phyloP scores from a whole-genome alignment of 2,888 invertebrate genomes.

The Eulithis testata region DNA sequence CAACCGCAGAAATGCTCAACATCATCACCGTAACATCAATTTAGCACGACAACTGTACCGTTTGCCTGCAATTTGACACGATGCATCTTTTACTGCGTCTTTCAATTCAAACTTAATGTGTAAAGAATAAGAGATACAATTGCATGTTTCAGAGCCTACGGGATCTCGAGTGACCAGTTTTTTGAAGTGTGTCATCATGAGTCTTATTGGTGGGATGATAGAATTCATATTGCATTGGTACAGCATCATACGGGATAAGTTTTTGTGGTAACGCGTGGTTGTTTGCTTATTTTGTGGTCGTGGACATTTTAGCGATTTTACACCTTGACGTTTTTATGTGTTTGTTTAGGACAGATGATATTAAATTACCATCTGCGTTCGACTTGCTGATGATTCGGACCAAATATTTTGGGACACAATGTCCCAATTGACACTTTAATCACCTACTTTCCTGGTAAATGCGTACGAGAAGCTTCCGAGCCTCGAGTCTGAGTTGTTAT shows the following conservation, averaged over 20 bases:
- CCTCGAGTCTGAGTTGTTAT: too few relatives aligned
- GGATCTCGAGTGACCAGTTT: constrained; percentile 15
- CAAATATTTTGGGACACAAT: too few relatives aligned
- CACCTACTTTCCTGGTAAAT: not conserved
- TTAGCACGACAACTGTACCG: constrained; percentile 37
- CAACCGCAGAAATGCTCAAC: constrained; percentile 20
- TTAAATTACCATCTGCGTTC: constrained; percentile 27
- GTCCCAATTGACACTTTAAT: too few relatives aligned
- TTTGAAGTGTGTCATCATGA: not conserved
- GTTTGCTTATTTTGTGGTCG: constrained; percentile 36
- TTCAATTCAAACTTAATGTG: constrained; percentile 17
- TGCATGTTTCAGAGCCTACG: not conserved
- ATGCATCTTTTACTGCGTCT: constrained; percentile 30
- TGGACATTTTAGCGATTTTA: constrained; percentile 27
- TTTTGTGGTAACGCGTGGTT: constrained; percentile 32
- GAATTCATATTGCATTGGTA: constrained; percentile 7
- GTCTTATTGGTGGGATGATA: not conserved
- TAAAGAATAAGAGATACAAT: constrained; percentile 8
- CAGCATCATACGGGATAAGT: constrained; percentile 24
- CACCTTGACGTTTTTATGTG: constrained; percentile 33
- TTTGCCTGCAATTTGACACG: constrained; percentile 39
- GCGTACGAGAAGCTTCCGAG: not conserved
- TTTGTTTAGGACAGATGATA: constrained; percentile 27
- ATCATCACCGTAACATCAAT: constrained; percentile 37
- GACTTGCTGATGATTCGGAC: too few relatives aligned